These are phyloP conservation scores for Melieria omissa DNA, from an alignment of 2,888 invertebrate genomes.

Conservation along the genomic window DNA sequence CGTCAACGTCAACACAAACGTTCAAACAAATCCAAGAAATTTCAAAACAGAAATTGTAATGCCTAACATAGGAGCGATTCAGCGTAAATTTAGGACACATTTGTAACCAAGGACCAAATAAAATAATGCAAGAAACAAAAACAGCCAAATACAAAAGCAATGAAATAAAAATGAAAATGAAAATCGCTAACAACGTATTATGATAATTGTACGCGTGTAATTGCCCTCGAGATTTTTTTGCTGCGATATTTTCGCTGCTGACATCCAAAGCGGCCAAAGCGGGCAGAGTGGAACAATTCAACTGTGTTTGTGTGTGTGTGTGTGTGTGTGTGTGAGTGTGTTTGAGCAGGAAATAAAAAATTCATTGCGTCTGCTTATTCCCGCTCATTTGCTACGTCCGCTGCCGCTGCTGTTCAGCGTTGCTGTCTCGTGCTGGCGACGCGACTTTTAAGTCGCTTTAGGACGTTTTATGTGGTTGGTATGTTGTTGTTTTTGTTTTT, in stretches of 20 bases:
- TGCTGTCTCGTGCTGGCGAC: neutral
- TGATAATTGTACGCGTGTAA: slow-evolving; percentile 61
- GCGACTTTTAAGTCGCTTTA: neutral
- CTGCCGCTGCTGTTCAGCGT: neutral
- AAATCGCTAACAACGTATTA: slow-evolving; percentile 52
- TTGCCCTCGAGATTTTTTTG: slow-evolving; percentile 51
- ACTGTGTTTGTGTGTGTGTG: too few relatives aligned
- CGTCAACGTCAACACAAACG: too few relatives aligned
- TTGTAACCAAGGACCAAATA: too few relatives aligned
- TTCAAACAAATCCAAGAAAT: too few relatives aligned
- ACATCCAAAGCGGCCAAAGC: too few relatives aligned
- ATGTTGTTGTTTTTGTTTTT: neutral
- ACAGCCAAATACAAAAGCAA: neutral
- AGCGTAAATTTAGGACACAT: too few relatives aligned
- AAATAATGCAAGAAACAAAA: neutral
- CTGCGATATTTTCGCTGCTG: neutral
- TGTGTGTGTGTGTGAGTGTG: neutral
- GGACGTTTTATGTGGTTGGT: neutral
- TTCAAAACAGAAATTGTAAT: too few relatives aligned
- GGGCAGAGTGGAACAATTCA: too few relatives aligned
- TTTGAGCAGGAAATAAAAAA: slow-evolving; percentile 50
- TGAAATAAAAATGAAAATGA: slow-evolving; percentile 23
- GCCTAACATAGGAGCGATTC: too few relatives aligned
- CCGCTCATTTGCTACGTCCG: slow-evolving; percentile 15
- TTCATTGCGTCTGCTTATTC: slow-evolving; percentile 46